Percentiles rank a stretch among this genome's conserved stretches.
Evolutionary conservation across 2,888 invertebrate genomes (phyloP).

Genomic region (Dastarcus helophoroides): DNA sequence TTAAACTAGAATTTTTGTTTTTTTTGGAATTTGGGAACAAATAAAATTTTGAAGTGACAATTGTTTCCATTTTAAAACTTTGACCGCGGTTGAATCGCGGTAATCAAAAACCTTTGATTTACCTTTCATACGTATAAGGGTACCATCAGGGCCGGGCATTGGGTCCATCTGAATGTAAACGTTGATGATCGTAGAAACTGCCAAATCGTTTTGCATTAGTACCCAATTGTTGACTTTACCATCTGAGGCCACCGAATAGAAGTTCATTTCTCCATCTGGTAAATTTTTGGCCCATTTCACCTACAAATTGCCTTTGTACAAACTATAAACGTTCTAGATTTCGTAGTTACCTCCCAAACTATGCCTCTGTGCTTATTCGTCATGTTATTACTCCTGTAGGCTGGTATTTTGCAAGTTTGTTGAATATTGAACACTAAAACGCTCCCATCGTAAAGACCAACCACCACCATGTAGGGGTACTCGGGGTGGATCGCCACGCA

Average conservation of each 20-base stretch:
- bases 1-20: too few relatives aligned
- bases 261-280: conserved; percentile 83
- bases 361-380: conserved; percentile 78
- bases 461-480: conserved; percentile 72
- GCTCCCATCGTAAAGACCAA: conserved; percentile 72
- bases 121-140: conserved; percentile 61
- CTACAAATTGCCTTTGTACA: conserved; percentile 42
- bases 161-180: conserved; percentile 54
- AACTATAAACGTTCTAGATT: too few relatives aligned
- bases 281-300: conserved; percentile 85
- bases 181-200: conserved; percentile 68
- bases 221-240: conserved; percentile 84
- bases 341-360: conserved; percentile 85
- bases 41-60: too few relatives aligned
- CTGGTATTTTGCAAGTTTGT: conserved; percentile 52
- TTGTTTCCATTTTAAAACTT: too few relatives aligned
- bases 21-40: too few relatives aligned
- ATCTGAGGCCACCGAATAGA: conserved; percentile 84
- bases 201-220: conserved; percentile 67
- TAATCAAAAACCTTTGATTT: too few relatives aligned
- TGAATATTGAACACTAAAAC: conserved; percentile 85
- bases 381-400: conserved; percentile 67
- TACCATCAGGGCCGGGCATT: conserved; percentile 69
- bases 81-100: too few relatives aligned
- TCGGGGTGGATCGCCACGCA: conserved; percentile 76